A percentile compares a stretch with the other conserved stretches of the same genome.
Conservation (phyloP, 2,113 vertebrate genomes). For the Zosterops japonicus region DNA sequence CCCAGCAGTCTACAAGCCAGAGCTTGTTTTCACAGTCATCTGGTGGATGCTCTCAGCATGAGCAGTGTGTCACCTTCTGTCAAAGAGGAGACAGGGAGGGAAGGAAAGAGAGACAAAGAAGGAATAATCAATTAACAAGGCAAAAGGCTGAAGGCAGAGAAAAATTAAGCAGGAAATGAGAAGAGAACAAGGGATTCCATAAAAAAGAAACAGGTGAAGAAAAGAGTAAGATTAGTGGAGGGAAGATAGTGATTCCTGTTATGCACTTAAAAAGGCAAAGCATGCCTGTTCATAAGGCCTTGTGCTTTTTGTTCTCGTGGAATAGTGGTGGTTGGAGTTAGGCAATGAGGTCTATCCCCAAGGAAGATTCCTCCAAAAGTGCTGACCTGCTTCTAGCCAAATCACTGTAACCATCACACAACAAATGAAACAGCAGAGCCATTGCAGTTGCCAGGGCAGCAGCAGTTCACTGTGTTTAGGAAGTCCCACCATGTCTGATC, state of each 20-base stretch:
- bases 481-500: not conserved
- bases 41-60: slow-evolving; percentile 14
- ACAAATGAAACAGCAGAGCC: not conserved
- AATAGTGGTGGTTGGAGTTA: not conserved
- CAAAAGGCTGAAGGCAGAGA: not conserved
- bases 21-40: slow-evolving; percentile 13
- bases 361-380: not conserved
- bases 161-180: not conserved
- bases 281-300: not conserved
- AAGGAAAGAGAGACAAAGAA: not conserved
- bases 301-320: not conserved
- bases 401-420: not conserved
- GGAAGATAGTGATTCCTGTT: not conserved
- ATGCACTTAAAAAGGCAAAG: not conserved
- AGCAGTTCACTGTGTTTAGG: not conserved
- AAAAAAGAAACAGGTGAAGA: not conserved
- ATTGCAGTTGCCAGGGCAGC: not conserved
- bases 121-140: not conserved
- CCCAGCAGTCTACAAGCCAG: slow-evolving; percentile 5
- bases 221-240: not conserved
- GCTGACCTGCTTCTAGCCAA: not conserved
- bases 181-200: not conserved
- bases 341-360: not conserved
- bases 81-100: not conserved
- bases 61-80: slow-evolving; percentile 16